These are phyloP conservation scores for Lasiurus borealis DNA, from an alignment of 2,113 vertebrate genomes.

Conservation along the genomic window DNA sequence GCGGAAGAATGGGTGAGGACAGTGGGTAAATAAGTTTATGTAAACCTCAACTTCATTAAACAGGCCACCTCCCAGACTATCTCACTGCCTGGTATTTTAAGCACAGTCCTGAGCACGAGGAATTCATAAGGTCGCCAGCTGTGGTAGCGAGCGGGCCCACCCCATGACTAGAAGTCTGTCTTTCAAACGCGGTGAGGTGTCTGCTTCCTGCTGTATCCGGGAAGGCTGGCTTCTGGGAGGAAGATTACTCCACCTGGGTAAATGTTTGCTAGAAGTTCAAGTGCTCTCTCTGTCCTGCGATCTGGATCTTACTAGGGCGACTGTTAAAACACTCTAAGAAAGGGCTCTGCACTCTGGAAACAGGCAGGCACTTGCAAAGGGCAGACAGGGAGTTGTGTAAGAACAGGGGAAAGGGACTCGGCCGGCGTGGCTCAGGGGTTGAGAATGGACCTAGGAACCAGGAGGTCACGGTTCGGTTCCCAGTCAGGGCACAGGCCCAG, in stretches of 20 bases:
- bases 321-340: not conserved
- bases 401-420: not conserved
- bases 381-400: not conserved
- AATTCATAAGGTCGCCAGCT: not conserved
- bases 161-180: not conserved
- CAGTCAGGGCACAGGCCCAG: no score
- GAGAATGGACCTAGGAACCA: no score
- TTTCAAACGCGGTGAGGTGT: not conserved
- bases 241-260: not conserved
- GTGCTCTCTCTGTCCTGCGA: not conserved
- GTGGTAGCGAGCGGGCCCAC: not conserved
- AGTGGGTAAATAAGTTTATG: slow-evolving; percentile 28
- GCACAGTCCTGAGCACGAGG: slow-evolving; percentile 48
- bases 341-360: not conserved
- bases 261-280: not conserved
- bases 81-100: slow-evolving; percentile 63
- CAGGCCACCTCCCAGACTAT: slow-evolving; percentile 50
- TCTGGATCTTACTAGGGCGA: not conserved
- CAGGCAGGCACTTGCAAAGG: not conserved
- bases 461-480: no score
- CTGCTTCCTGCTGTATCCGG: not conserved
- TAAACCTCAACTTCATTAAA: slow-evolving; percentile 60
- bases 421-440: no score
- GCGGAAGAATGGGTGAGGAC: slow-evolving; percentile 2
- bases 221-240: not conserved